Conservation (phyloP, 2,797 vertebrate genomes). For the Pogonophryne albipinna region DNA sequence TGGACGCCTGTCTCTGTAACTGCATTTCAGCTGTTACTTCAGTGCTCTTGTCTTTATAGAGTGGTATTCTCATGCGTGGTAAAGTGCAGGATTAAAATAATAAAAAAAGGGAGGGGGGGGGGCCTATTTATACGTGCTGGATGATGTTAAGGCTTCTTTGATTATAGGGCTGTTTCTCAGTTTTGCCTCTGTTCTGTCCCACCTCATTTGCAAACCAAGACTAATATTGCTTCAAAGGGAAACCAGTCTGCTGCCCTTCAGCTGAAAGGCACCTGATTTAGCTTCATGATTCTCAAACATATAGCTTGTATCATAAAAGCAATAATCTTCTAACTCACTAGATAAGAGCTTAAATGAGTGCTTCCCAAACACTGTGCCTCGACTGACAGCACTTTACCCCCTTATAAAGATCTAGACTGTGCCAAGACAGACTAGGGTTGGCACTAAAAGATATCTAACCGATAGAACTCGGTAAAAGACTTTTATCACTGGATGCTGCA, state of each 20-base stretch:
- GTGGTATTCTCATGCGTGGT: too few relatives aligned
- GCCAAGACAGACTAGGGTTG: background rate
- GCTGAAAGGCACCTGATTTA: background rate
- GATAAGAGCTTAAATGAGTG: background rate
- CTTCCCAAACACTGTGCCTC: background rate
- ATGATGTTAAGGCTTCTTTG: background rate
- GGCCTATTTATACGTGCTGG: background rate
- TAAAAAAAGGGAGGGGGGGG: background rate
- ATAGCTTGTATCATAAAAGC: background rate
- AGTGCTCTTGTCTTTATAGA: background rate
- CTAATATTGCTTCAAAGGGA: background rate
- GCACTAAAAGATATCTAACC: conserved; percentile 6
- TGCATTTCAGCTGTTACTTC: background rate
- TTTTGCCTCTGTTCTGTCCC: background rate
- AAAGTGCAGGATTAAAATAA: background rate
- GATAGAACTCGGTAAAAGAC: conserved; percentile 9
- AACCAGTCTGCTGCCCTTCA: background rate
- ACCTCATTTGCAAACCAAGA: background rate
- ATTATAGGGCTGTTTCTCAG: background rate
- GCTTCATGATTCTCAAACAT: background rate
- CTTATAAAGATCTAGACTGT: background rate
- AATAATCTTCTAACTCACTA: too few relatives aligned
- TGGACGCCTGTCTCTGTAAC: background rate
- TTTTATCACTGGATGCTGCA: conserved; percentile 46
- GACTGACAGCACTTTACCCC: background rate